Base-by-base conservation (phyloP, 2,888 invertebrate species). In the Trissonchulus sp. region DNA sequence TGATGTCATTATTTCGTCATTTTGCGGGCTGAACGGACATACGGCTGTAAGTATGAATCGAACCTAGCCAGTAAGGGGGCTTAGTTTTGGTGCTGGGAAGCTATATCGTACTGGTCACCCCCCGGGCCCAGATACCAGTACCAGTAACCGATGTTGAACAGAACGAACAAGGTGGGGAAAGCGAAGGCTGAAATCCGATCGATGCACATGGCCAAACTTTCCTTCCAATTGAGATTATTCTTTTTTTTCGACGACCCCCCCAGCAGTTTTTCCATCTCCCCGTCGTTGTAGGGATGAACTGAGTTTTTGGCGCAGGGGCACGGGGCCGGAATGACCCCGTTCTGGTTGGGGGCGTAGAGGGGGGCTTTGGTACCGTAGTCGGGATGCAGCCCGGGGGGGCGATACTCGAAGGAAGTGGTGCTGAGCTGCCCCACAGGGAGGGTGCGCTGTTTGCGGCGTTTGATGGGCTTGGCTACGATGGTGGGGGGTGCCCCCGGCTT, bases 161-260 rank as follows among this genome's bases (percentile, higher is more conserved):
- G 77, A n/a, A 83, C 80, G 76, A 83, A 84, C 37, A 79, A 78
- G 23, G 82, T 80, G 28, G 83, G 83, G 71, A 84, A 84, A 37
- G 79, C 78, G 68, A 83, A 79, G 8, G 79, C 78, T 48, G 81
- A 81, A 23, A 81, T 74, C 48, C 78, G 78, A 73, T 83, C 82
- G 71, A 82, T 81, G 62, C 79, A 80, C 72, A 81, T 80, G 28
- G 82, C 75, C 36, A 69, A 69, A 8, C n/a, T 2, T 69, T 69
- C 71, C 71, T 48, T 48, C 48, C 48, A 48, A 15, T 8, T 8
- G 8, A 23, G 8, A 48, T 15, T 48, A 48, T 23, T 23, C 8
- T 23, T 23, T 15, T 23, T 8, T 15, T 48, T 48, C 23, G 48
- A 8, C 8, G 48, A 15, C 23, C 48, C 48, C 23, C 48, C 48